Evolutionary conservation across 2,888 invertebrate genomes (phyloP).

Genomic region (Cheilosia pagana): DNA sequence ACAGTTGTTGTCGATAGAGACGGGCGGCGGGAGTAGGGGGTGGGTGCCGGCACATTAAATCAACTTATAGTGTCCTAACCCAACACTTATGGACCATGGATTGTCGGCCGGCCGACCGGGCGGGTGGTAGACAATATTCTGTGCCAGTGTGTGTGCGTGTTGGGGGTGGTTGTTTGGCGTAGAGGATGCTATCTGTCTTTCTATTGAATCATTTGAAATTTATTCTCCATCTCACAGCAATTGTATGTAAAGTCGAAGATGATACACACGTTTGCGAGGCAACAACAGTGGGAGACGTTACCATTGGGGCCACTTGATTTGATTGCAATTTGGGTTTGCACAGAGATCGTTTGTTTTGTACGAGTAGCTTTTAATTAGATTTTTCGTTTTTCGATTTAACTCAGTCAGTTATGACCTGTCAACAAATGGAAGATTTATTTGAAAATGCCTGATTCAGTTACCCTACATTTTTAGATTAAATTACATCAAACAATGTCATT

Average conservation of each 20-base stretch:
- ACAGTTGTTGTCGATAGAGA: conserved; percentile 24
- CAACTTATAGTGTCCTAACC: conserved; percentile 74
- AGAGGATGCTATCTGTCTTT: conserved; percentile 67
- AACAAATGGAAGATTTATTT: no score
- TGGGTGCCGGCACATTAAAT: conserved; percentile 66
- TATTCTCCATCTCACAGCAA: conserved; percentile 50
- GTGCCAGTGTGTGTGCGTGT: conserved; percentile 40
- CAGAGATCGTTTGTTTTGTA: background rate
- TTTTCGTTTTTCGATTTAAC: no score
- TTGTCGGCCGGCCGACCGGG: conserved; percentile 2
- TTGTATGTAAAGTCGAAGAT: conserved; percentile 59
- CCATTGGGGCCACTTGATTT: conserved; percentile 5
- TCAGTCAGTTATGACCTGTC: no score
- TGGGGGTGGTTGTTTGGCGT: conserved; percentile 39
- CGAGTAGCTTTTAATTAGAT: no score
- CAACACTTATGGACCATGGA: conserved; percentile 73
- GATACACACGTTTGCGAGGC: conserved; percentile 14
- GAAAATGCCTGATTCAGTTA: no score
- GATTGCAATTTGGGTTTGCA: background rate
- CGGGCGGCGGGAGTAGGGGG: conserved; percentile 29
- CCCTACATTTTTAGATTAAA: no score
- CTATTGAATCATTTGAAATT: conserved; percentile 73
- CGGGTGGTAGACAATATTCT: conserved; percentile 12
- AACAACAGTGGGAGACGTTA: conserved; percentile 15
- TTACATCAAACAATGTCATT: no score